These are phyloP conservation scores for Plebejus melissa DNA, from an alignment of 2,888 invertebrate genomes.

Conservation along the genomic window DNA sequence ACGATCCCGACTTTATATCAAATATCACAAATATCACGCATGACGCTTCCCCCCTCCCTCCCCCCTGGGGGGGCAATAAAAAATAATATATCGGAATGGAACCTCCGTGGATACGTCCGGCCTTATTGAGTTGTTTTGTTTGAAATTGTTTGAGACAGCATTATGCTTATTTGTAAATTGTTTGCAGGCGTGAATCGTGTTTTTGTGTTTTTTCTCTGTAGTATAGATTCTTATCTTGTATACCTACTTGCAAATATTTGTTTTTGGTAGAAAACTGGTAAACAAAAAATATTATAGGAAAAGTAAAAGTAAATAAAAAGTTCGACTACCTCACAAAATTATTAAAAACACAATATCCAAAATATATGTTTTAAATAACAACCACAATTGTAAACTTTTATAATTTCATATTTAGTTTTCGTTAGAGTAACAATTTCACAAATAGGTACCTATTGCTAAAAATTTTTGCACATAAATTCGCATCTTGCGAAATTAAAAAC, in stretches of 20 bases:
- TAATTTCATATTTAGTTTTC: background rate
- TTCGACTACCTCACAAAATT: background rate
- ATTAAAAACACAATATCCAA: background rate
- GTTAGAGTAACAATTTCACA: background rate
- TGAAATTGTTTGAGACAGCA: conserved; percentile 37
- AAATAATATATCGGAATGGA: conserved; percentile 81
- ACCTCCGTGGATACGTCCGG: conserved; percentile 73
- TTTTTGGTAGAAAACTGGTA: background rate
- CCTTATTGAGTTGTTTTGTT: conserved; percentile 67
- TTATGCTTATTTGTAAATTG: conserved; percentile 16
- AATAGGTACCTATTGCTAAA: background rate
- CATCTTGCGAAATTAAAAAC: background rate
- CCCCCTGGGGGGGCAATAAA: conserved; percentile 71
- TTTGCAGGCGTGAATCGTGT: background rate
- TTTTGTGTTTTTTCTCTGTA: background rate
- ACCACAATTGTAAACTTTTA: too few relatives aligned
- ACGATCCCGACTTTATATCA: conserved; percentile 79
- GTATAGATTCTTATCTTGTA: background rate
- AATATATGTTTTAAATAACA: too few relatives aligned
- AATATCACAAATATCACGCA: conserved; percentile 80
- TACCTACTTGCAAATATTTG: background rate
- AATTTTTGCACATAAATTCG: background rate
- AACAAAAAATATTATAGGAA: background rate
- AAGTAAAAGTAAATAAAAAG: background rate
- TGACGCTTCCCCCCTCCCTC: conserved; percentile 61